Conservation (phyloP, 2,797 vertebrate species). For the Rousettus madagascariensis region DNA sequence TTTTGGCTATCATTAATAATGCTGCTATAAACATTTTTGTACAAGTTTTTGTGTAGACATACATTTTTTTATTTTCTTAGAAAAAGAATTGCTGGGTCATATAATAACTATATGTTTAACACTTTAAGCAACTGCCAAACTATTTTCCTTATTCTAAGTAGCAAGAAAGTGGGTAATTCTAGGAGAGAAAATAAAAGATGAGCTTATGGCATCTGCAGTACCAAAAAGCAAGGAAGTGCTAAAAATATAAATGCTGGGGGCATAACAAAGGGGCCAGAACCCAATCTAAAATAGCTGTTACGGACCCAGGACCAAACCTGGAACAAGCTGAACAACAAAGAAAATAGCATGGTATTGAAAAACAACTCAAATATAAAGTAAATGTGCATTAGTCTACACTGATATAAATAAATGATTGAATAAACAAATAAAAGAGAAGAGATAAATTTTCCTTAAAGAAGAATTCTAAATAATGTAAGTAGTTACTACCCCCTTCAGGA, state of each 20-base stretch:
- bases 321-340: background rate
- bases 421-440: background rate
- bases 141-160: slow-evolving; percentile 13
- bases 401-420: background rate
- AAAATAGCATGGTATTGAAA: background rate
- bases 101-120: background rate
- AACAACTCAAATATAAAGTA: background rate
- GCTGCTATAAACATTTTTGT: background rate
- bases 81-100: background rate
- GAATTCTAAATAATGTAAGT: background rate
- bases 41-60: background rate
- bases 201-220: background rate
- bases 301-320: background rate
- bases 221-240: background rate
- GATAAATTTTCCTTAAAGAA: background rate
- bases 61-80: background rate
- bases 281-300: background rate
- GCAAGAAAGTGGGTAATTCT: background rate
- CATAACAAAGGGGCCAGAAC: background rate
- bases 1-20: background rate
- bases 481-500: background rate
- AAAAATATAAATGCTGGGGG: background rate
- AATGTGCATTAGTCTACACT: background rate
- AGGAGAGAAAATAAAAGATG: background rate
- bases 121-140: background rate